These are phyloP conservation scores for Bombus ignitus DNA, from an alignment of 1,140 invertebrate species.

Conservation along the genomic window DNA sequence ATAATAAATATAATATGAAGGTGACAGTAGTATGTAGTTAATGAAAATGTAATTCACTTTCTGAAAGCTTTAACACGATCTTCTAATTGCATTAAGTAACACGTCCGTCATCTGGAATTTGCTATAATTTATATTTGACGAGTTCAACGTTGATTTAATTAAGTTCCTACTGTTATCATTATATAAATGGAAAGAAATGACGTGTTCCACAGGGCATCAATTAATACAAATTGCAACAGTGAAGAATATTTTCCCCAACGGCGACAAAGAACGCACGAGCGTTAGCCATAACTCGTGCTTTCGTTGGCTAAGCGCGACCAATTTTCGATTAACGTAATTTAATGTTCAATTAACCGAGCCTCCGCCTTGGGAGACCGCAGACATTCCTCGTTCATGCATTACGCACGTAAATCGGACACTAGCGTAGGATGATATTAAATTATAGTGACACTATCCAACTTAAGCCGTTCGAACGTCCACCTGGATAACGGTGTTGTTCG, in stretches of 20 bases:
- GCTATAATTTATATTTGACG: neutral
- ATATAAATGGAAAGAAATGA: neutral
- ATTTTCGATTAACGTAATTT: slow-evolving; percentile 36
- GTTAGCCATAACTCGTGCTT: no score
- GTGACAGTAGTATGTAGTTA: neutral
- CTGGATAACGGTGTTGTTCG: neutral
- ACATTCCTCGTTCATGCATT: slow-evolving; percentile 16
- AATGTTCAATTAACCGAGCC: slow-evolving; percentile 37
- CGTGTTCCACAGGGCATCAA: neutral
- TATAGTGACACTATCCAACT: neutral
- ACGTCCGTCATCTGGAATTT: no score
- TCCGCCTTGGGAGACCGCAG: neutral
- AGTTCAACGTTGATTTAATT: neutral
- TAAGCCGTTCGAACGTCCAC: neutral
- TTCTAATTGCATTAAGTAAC: no score
- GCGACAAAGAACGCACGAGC: neutral
- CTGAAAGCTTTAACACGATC: neutral
- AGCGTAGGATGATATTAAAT: slow-evolving; percentile 13
- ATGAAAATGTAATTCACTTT: neutral
- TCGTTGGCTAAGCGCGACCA: neutral
- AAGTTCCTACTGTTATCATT: neutral
- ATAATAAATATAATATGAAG: neutral
- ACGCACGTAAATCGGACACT: slow-evolving; percentile 8
- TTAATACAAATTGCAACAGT: neutral
- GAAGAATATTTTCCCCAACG: neutral